Evolutionary conservation across 2,113 vertebrate genomes (phyloP).

Genomic region (Hyperopisus bebe): DNA sequence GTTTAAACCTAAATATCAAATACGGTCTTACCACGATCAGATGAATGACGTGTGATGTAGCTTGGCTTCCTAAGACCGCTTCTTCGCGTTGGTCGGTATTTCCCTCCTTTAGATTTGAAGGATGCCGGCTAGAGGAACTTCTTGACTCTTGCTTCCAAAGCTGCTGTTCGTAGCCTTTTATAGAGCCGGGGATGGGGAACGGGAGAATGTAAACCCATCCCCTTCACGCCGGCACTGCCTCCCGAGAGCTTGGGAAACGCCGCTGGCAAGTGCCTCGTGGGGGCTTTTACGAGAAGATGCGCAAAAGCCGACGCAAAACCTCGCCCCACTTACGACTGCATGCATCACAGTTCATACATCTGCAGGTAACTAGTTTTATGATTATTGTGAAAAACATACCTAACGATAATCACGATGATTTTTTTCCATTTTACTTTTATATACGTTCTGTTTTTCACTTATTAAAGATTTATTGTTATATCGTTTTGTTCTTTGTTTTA

Average conservation of each 20-base stretch:
- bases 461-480: neutral
- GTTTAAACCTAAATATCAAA: slow-evolving; percentile 16
- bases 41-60: slow-evolving; percentile 22
- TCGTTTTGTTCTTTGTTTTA: neutral
- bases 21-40: slow-evolving; percentile 61
- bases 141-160: slow-evolving; percentile 33
- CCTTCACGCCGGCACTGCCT: slow-evolving; percentile 30
- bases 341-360: neutral
- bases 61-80: slow-evolving; percentile 6
- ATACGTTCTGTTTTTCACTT: neutral
- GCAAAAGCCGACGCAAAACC: slow-evolving; percentile 23
- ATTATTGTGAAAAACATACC: neutral
- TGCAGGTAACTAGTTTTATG: neutral
- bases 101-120: slow-evolving; percentile 36
- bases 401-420: neutral
- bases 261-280: slow-evolving; percentile 42
- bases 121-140: slow-evolving; percentile 36
- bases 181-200: slow-evolving; percentile 47
- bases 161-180: slow-evolving; percentile 57
- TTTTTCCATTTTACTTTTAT: neutral
- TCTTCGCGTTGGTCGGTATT: slow-evolving; percentile 10
- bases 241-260: slow-evolving; percentile 35
- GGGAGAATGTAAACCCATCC: slow-evolving; percentile 38
- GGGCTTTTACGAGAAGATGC: slow-evolving; percentile 35
- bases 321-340: slow-evolving; percentile 20